Evolutionary conservation across 2,113 vertebrate species (phyloP).

Genomic region (Corydoras sp.): DNA sequence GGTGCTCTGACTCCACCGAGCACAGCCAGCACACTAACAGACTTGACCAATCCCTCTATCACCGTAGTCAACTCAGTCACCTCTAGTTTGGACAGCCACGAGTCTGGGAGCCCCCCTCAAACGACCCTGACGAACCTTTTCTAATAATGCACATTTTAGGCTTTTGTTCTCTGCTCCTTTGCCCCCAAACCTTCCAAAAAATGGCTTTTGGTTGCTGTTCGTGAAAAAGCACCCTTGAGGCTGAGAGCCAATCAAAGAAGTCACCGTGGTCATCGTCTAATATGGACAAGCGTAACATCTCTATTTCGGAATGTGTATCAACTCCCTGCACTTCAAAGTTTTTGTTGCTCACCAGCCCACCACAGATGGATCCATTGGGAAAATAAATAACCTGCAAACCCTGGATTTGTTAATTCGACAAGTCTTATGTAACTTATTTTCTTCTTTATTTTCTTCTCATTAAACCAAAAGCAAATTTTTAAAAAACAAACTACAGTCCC

Average conservation of each 20-base stretch:
- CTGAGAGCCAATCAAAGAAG: no score
- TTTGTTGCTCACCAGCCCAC: not conserved
- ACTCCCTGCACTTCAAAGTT: not conserved
- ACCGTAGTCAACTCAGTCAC: slow-evolving; percentile 97
- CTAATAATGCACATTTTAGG: slow-evolving; percentile 70
- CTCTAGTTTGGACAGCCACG: slow-evolving; percentile 99
- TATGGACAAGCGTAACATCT: no score
- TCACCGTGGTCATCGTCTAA: no score
- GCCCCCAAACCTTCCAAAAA: slow-evolving; percentile 38
- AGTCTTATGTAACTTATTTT: not conserved
- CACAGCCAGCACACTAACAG: slow-evolving; percentile 98
- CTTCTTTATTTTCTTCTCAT: no score
- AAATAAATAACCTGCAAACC: no score
- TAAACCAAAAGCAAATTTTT: not conserved
- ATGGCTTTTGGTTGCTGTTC: slow-evolving; percentile 56
- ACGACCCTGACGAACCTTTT: slow-evolving; percentile 99
- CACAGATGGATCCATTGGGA: not conserved
- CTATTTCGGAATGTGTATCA: no score
- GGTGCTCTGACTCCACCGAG: slow-evolving; percentile 93
- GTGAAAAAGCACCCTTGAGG: no score
- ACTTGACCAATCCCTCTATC: slow-evolving; percentile 98
- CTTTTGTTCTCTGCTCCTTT: slow-evolving; percentile 44
- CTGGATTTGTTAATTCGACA: not conserved
- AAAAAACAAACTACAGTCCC: not conserved
- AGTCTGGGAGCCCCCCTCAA: slow-evolving; percentile 97